Evolutionary conservation across 2,797 vertebrate species (phyloP), one percentile per base, ranked within the genome.

Genomic region (Leptatherina wallacei): DNA sequence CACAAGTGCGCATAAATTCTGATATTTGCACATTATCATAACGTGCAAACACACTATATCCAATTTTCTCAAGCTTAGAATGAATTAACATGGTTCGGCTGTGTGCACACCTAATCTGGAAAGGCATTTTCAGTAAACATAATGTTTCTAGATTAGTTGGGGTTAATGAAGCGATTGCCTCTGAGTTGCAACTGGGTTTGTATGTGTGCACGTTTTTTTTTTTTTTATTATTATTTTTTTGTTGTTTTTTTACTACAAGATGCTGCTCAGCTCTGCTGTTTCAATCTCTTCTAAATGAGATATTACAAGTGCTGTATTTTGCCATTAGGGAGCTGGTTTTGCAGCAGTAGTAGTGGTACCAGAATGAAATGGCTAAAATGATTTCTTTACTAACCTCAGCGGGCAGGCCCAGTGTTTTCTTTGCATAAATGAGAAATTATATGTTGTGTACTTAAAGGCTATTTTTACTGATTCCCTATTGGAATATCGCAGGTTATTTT

Each of bases 141-240:
- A 85, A 90, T 88, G 88, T 92, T 88, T 86, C 81, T 83, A 89
- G 89, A 91, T 94, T 91, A 91, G 87, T 85, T 49, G 71, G 74
- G 82, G 85, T 90, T 92, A 90, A 91, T 91, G 89, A 91, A 89
- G 81, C 77, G 70, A 82, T 88, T 75, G 81, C 77, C 69, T 82
- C 4, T 32, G 63, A 83, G 78, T 70, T 80, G 76, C 71, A 73
- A 69, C 29, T 4, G 55, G 16, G 56, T 78, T 42, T 62, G 67
- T 52, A 63, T 65, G 63, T 69, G 42, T 55, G 64, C 44, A 65
- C 74, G 71, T 85, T 80, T 91, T 84, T 78, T 73, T 32, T 73
- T 32, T 44, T 44, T 42, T 12, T 40, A 3, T 4, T 32, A 32
- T 32, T 32, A 32, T 32, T 32, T 20, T 47, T 47, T 44, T 13